A percentile compares a stretch with the other conserved stretches of the same genome.
Conservation (phyloP, 2,113 vertebrate genomes). For the Dissostichus mawsoni region DNA sequence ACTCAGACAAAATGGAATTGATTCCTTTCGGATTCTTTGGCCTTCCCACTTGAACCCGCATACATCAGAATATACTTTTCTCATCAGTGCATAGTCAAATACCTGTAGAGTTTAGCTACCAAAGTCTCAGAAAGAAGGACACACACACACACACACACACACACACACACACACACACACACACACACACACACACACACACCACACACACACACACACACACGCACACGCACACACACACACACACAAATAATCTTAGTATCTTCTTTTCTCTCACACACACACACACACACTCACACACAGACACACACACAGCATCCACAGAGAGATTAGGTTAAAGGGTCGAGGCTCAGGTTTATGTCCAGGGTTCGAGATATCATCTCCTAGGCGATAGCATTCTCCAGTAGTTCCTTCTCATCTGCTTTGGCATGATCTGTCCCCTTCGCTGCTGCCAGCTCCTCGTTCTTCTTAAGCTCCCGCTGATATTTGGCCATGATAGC, state of each 20-base stretch:
- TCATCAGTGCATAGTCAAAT: conserved; percentile 80
- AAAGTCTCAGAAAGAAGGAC: conserved; percentile 53
- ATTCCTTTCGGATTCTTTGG: conserved; percentile 69
- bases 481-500: conserved; percentile 92
- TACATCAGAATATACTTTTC: conserved; percentile 48
- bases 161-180: conserved; percentile 4
- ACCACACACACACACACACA: conserved; percentile 16
- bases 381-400: conserved; percentile 84
- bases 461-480: conserved; percentile 85
- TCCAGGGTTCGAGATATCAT: conserved; percentile 27
- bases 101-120: conserved; percentile 72
- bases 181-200: too few relatives aligned
- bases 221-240: too few relatives aligned
- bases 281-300: neutral
- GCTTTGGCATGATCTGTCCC: conserved; percentile 63
- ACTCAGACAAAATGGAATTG: conserved; percentile 64
- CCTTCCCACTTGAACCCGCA: conserved; percentile 54
- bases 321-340: conserved; percentile 69
- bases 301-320: conserved; percentile 22
- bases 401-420: conserved; percentile 85
- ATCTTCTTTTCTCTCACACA: conserved; percentile 1
- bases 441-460: conserved; percentile 67
- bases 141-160: conserved; percentile 27
- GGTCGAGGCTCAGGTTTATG: conserved; percentile 63
- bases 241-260: conserved; percentile 7